Percentiles rank a stretch among this genome's conserved stretches.
These are phyloP conservation scores for Numenius arquata DNA, from an alignment of 2,113 vertebrate genomes.

Conservation along the genomic window DNA sequence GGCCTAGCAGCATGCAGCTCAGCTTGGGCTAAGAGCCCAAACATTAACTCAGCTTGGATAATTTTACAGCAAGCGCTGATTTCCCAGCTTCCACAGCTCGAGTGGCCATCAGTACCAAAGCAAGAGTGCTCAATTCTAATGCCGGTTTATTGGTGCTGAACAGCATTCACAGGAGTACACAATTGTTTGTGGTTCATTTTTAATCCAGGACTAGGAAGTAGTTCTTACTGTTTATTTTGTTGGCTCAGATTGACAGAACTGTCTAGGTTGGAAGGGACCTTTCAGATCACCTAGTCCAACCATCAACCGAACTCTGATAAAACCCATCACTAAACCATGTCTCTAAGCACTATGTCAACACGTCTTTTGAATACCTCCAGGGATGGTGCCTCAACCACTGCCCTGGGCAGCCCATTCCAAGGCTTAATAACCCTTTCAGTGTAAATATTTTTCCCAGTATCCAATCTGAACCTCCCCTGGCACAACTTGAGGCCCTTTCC, in stretches of 20 bases:
- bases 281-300: no score
- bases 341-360: no score
- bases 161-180: background rate
- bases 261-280: no score
- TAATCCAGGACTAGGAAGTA: background rate
- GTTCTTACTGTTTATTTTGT: background rate
- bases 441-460: no score
- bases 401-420: no score
- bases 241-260: background rate
- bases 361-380: no score
- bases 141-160: rapidly evolving
- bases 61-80: background rate
- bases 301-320: no score
- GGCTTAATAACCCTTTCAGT: no score
- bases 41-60: background rate
- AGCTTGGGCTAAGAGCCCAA: background rate
- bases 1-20: background rate
- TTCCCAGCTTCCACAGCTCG: background rate
- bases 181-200: background rate
- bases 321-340: no score
- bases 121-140: rapidly evolving
- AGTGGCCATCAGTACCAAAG: background rate
- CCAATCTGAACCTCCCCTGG: no score
- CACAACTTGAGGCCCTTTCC: no score
- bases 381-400: no score